Percentiles rank a stretch among this genome's conserved stretches.
Evolutionary conservation across 2,797 vertebrate genomes (phyloP).

Genomic region (Nothura maculosa): DNA sequence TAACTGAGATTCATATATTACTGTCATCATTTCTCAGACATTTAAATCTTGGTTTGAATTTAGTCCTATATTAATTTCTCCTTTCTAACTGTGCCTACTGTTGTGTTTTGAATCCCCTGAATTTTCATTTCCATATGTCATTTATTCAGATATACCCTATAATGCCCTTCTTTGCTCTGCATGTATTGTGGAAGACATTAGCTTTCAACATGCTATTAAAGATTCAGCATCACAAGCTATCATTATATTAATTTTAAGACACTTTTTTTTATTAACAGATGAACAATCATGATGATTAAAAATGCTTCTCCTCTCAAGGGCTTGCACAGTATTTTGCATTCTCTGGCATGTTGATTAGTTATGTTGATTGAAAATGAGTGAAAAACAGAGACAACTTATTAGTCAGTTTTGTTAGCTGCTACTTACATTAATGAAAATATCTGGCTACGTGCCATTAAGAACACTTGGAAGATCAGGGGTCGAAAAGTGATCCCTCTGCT

Average conservation of each 20-base stretch:
- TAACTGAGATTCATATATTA: neutral
- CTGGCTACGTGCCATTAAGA: conserved; percentile 56
- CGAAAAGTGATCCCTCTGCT: conserved; percentile 9
- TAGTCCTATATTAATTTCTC: neutral
- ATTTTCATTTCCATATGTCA: neutral
- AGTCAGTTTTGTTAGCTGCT: conserved; percentile 62
- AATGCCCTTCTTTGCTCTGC: neutral
- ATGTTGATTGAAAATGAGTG: conserved; percentile 67
- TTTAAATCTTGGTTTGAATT: conserved; percentile 11
- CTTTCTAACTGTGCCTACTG: neutral
- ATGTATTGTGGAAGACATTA: neutral
- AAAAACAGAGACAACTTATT: conserved; percentile 72
- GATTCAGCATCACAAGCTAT: conserved; percentile 49
- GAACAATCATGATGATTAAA: conserved; percentile 71
- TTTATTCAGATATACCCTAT: conserved; percentile 4
- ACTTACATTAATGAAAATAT: conserved; percentile 66
- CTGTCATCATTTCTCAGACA: neutral
- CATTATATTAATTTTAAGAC: conserved; percentile 67
- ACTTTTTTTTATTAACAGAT: conserved; percentile 41
- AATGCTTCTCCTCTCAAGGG: conserved; percentile 57
- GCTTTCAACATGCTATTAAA: conserved; percentile 22
- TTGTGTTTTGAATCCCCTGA: neutral
- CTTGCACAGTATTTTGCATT: conserved; percentile 64
- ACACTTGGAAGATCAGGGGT: conserved; percentile 47
- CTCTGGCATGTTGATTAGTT: conserved; percentile 57